A percentile compares a stretch with the other conserved stretches of the same genome.
phyloP scores from a whole-genome alignment of 1,140 invertebrate species.

The Plectrocnemia conspersa region DNA sequence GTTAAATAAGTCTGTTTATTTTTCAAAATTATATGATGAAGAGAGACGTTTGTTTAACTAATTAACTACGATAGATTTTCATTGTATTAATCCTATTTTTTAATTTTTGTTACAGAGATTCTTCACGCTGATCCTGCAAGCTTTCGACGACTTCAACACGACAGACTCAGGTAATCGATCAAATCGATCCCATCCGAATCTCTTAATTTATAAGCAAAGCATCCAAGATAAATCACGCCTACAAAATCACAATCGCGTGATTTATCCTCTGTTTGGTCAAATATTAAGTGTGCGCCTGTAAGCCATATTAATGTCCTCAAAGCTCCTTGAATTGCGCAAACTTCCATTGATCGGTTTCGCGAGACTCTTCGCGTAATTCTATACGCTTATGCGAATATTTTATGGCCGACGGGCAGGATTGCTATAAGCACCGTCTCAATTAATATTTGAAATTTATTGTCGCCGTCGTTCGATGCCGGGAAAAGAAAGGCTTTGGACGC shows the following conservation, averaged over 20 bases:
- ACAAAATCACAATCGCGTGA: conserved; percentile 3
- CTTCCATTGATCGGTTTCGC: no score
- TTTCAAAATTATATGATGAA: no score
- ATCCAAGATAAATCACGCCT: neutral
- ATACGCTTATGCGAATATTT: no score
- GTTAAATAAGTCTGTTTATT: no score
- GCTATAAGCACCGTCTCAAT: conserved; percentile 1
- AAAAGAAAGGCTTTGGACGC: no score
- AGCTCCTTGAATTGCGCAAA: conserved; percentile 2
- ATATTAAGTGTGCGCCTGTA: neutral
- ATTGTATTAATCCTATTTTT: conserved; percentile 14
- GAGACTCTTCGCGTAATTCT: no score
- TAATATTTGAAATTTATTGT: no score
- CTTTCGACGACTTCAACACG: conserved; percentile 74
- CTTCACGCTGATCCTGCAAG: conserved; percentile 86
- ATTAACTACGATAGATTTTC: no score
- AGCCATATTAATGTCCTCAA: neutral
- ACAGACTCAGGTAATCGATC: conserved; percentile 57
- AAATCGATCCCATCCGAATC: neutral
- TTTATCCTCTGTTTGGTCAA: conserved; percentile 1
- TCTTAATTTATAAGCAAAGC: neutral
- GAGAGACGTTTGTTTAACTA: no score
- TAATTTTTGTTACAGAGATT: conserved; percentile 64
- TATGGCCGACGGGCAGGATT: neutral
- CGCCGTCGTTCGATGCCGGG: no score